These are phyloP conservation scores for Hyla sarda DNA, from an alignment of 2,113 vertebrate species.

Conservation along the genomic window DNA sequence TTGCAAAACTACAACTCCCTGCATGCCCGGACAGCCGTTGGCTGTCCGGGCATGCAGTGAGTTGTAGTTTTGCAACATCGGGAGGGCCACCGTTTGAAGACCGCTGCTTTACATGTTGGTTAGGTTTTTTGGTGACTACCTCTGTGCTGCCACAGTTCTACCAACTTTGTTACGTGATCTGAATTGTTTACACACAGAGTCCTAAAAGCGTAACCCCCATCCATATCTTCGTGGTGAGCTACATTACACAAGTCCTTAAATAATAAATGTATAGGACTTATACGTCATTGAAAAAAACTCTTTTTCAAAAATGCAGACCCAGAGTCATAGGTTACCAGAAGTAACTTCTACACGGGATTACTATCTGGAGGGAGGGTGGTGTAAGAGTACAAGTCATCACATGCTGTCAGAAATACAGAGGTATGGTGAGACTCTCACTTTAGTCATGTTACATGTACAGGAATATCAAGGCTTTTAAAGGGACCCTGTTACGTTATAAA, in stretches of 20 bases:
- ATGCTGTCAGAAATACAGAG: background rate
- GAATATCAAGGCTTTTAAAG: background rate
- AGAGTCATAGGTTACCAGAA: no score
- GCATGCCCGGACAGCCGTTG: no score
- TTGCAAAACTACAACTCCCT: no score
- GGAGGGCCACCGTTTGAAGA: no score
- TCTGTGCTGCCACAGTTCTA: background rate
- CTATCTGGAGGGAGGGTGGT: background rate
- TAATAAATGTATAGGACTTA: background rate
- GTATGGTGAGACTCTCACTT: background rate
- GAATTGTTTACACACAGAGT: background rate
- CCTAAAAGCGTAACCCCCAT: background rate
- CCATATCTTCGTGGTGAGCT: background rate
- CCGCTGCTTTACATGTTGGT: background rate
- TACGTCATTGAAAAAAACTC: background rate
- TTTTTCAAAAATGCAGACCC: background rate
- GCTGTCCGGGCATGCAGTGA: no score
- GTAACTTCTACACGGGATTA: background rate
- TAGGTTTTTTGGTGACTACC: background rate
- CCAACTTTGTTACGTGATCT: background rate
- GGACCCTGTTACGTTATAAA: no score
- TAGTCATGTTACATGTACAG: no score
- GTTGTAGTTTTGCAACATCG: no score
- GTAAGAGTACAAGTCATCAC: background rate
- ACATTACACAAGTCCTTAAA: background rate